Evolutionary conservation across 2,888 invertebrate genomes (phyloP), one percentile per base, ranked within the genome.

Genomic region (Drosophila fulvimacula): DNA sequence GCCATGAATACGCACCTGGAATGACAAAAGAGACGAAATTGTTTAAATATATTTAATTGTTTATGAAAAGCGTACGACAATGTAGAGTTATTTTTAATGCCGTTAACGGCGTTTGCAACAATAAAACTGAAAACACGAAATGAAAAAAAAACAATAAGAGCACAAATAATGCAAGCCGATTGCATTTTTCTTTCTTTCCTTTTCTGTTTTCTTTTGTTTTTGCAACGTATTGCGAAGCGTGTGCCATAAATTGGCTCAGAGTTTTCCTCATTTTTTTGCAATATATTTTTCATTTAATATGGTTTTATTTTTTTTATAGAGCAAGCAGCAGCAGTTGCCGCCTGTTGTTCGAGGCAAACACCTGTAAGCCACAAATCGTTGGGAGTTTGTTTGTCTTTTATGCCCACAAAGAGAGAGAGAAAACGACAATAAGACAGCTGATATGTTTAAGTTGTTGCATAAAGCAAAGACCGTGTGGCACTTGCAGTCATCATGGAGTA

Each of bases 351-450:
- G 58, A 63, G 80, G 65, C 65, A 83, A 84, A 83, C 90, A 87
- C 90, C 90, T 87, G 90, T 84, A 77, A 79, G 89, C 79, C 88
- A 88, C 88, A 88, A 85, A 88, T 88, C 86, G 85, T 74, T 74
- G 79, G 71, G 71, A 69, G 24, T 63, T 56, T 65, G 21, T 30
- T 44, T 63, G 69, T 64, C 48, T 63, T 65, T 59, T 27, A 44
- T 66, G 69, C 52, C 56, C 62, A 24, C 52, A 59, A 38, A 24
- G 58, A 55, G 48, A 24, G 58, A 55, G 48, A 61, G 56, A 53
- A 53, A 66, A 49, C 57, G 59, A 46, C 42, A 70, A 78, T 78
- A 73, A 72, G 78, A 77, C 82, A 84, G 75, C 76, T 73, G 84
- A 79, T 86, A 79, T 79, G 84, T 79, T 85, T 65, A 82, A 82